A percentile compares a stretch with the other conserved stretches of the same genome.
Evolutionary conservation across 2,113 vertebrate species (phyloP).

Genomic region (Xenopus borealis): DNA sequence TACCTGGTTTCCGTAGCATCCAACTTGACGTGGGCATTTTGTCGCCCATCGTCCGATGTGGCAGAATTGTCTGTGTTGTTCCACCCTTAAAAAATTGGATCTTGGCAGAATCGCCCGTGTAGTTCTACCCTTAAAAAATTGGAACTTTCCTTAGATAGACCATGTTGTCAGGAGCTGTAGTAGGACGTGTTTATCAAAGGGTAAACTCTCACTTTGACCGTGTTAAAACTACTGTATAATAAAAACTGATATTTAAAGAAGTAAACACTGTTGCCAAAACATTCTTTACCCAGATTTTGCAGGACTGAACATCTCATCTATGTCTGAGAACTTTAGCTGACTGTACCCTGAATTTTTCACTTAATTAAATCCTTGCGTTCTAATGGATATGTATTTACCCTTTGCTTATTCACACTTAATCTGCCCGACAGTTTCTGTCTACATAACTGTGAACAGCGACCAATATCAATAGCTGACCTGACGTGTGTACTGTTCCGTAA

Average conservation of each 20-base stretch:
- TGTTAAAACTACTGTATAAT: too few relatives aligned
- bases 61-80: too few relatives aligned
- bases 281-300: background rate
- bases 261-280: background rate
- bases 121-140: too few relatives aligned
- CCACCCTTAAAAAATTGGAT: too few relatives aligned
- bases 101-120: too few relatives aligned
- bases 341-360: conserved; percentile 44
- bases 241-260: conserved; percentile 5
- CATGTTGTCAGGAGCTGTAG: too few relatives aligned
- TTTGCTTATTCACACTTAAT: conserved; percentile 54
- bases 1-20: too few relatives aligned
- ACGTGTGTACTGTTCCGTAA: conserved; percentile 56
- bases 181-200: too few relatives aligned
- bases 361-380: conserved; percentile 51
- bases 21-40: too few relatives aligned
- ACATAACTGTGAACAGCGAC: conserved; percentile 50
- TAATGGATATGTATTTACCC: conserved; percentile 43
- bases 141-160: too few relatives aligned
- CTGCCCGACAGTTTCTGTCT: conserved; percentile 60
- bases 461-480: conserved; percentile 56
- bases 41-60: too few relatives aligned
- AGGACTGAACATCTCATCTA: background rate
- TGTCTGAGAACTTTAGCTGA: conserved; percentile 45
- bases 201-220: too few relatives aligned